Conservation (phyloP, 2,888 invertebrate genomes). For the Margaritifera margaritifera region DNA sequence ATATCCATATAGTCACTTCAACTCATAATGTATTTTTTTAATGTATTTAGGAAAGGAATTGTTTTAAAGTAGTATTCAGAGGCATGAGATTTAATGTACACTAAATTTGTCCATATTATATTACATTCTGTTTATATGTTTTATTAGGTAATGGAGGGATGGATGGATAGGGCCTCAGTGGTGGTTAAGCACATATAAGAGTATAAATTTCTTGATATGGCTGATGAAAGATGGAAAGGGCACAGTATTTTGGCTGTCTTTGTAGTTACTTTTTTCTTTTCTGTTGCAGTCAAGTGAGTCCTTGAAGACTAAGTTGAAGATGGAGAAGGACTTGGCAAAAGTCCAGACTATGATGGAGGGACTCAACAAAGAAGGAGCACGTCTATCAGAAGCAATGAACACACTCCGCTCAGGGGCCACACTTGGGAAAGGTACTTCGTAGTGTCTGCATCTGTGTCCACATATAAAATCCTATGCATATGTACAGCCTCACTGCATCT, state of each 20-base stretch:
- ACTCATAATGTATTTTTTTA: too few relatives aligned
- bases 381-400: conserved; percentile 88
- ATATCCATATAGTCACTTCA: too few relatives aligned
- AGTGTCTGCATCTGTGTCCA: background rate
- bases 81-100: too few relatives aligned
- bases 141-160: too few relatives aligned
- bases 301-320: conserved; percentile 69
- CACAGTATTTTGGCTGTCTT: background rate
- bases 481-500: too few relatives aligned
- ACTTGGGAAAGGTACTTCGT: conserved; percentile 19
- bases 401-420: conserved; percentile 77
- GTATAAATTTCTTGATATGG: background rate
- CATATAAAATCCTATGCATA: too few relatives aligned
- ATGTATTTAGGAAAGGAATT: too few relatives aligned
- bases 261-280: conserved; percentile 1
- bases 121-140: too few relatives aligned
- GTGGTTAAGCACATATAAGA: too few relatives aligned
- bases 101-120: too few relatives aligned
- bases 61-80: too few relatives aligned
- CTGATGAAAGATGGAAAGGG: background rate
- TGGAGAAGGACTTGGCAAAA: conserved; percentile 82
- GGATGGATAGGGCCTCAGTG: too few relatives aligned
- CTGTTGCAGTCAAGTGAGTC: conserved; percentile 49
- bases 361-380: conserved; percentile 87
- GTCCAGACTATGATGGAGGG: conserved; percentile 90